Base-by-base conservation (phyloP, 1,140 invertebrate species). In the Carcinoscorpius rotundicauda region DNA sequence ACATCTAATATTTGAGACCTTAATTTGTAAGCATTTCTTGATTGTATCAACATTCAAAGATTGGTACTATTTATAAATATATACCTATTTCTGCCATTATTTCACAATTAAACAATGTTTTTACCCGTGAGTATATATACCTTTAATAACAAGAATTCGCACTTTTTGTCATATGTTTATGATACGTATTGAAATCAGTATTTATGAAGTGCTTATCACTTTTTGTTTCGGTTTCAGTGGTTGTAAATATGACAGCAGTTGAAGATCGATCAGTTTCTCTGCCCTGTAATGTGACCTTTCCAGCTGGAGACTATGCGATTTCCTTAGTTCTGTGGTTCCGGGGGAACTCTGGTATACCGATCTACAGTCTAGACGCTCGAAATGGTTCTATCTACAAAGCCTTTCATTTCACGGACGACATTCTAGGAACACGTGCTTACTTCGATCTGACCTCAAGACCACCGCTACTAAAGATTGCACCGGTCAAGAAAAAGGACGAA, bases 271-370 rank as follows among this genome's bases (percentile, higher is more conserved):
- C 82, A n/a, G 87, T 87, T 59, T 85, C 86, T 73, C 78, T 91
- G 71, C 87, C 87, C 50, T 91, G 88, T 78, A 87, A 90, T 77
- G 84, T 89, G 69, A 83, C 83, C 60, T 85, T 87, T 11, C 82
- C 86, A 6, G 77, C 85, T 51, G 76, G 80, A 3, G 85, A 84
- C 64, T 88, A 91, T 77, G 83, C 82, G 70, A 83, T 88, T 71
- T 82, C 85, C 52, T 81, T 91, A 64, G 86, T 91, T 71, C 88
- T 91, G 71, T 91, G 89, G 89, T 90, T 87, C 77, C 89, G 88
- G 74, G 70, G 66, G 6, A 65, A 69, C 51, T 81, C 82, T 63
- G 84, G 83, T 66, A 81, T 82, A 6, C 87, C 88, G 29, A 90
- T 91, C 73, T 91, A 90, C 79, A 88, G 68, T 48, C 49, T 72